Percentiles rank a stretch among this genome's conserved stretches.
Evolutionary conservation across 53 echinoderm and acorn worm genomes (phyloP).

Genomic region (Actinopyga echinites): DNA sequence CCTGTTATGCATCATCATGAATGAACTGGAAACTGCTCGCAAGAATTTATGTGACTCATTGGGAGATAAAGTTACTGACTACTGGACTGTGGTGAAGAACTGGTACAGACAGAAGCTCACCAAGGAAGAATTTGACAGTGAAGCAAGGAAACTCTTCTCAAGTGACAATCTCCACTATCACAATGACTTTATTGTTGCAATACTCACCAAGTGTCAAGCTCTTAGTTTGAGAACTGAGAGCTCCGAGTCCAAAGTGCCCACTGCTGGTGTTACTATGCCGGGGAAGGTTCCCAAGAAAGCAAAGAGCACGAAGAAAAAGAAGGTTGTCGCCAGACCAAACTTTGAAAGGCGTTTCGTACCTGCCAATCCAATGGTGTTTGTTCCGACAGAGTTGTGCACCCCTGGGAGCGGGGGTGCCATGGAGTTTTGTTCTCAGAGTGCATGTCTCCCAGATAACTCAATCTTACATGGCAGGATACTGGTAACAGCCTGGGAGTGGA

Average conservation of each 20-base stretch:
- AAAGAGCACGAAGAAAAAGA: slow-evolving; percentile 85
- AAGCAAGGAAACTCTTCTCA: slow-evolving; percentile 70
- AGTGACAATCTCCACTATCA: slow-evolving; percentile 73
- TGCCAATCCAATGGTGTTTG: slow-evolving; percentile 76
- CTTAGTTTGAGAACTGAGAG: slow-evolving; percentile 57
- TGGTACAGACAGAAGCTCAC: slow-evolving; percentile 93
- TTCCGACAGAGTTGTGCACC: slow-evolving; percentile 73
- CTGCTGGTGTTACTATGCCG: slow-evolving; percentile 21
- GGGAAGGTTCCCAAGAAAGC: slow-evolving; percentile 73
- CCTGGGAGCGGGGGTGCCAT: slow-evolving; percentile 66
- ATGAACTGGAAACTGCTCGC: slow-evolving; percentile 55
- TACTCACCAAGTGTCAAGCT: slow-evolving; percentile 84
- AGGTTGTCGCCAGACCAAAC: slow-evolving; percentile 71
- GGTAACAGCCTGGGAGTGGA: slow-evolving; percentile 99
- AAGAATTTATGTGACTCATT: slow-evolving; percentile 47
- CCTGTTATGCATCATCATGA: not conserved
- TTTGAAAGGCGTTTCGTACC: slow-evolving; percentile 97
- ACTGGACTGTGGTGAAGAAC: slow-evolving; percentile 89
- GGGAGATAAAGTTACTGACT: slow-evolving; percentile 50
- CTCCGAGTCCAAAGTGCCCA: slow-evolving; percentile 15
- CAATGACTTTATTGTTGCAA: slow-evolving; percentile 93
- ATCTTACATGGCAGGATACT: slow-evolving; percentile 95
- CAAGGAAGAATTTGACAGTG: slow-evolving; percentile 91
- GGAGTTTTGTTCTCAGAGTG: slow-evolving; percentile 81
- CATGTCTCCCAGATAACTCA: slow-evolving; percentile 83